Percentiles rank a stretch among this genome's conserved stretches.
These are phyloP conservation scores for Tipula helvola DNA, from an alignment of 2,888 invertebrate genomes.

Conservation along the genomic window DNA sequence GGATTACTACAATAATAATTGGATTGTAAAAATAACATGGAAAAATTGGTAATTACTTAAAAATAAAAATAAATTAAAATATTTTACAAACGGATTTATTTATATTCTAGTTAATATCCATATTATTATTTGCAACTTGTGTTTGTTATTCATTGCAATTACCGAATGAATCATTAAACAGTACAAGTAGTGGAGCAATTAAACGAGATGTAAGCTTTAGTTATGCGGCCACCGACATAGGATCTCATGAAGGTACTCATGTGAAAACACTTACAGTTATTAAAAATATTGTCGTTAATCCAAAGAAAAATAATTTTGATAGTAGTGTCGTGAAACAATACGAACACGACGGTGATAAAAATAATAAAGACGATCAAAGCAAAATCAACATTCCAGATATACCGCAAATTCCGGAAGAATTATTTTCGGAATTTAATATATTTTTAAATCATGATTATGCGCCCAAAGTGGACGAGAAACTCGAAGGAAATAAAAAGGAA, in stretches of 20 bases:
- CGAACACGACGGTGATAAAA: not conserved
- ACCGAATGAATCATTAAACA: not conserved
- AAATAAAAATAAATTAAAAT: not conserved
- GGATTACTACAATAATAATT: not conserved
- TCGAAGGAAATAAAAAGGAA: not conserved
- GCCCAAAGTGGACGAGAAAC: not conserved
- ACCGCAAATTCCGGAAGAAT: not conserved
- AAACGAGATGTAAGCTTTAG: conserved; percentile 30
- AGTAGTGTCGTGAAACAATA: not conserved
- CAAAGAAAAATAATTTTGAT: not conserved
- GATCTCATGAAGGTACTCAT: conserved; percentile 31
- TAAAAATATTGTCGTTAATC: conserved; percentile 25
- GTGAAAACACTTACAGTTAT: conserved; percentile 35
- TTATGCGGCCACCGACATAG: conserved; percentile 34
- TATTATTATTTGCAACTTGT: not conserved
- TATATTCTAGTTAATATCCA: not conserved
- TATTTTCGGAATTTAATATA: not conserved
- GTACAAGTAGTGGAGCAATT: not conserved
- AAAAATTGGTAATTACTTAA: not conserved
- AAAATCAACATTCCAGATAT: not conserved
- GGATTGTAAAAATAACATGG: not conserved
- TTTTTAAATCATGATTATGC: not conserved
- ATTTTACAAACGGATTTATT: not conserved
- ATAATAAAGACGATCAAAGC: not conserved
- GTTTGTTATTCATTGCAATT: not conserved